phyloP scores from a whole-genome alignment of 2,113 vertebrate genomes.

The Scolopax mira region DNA sequence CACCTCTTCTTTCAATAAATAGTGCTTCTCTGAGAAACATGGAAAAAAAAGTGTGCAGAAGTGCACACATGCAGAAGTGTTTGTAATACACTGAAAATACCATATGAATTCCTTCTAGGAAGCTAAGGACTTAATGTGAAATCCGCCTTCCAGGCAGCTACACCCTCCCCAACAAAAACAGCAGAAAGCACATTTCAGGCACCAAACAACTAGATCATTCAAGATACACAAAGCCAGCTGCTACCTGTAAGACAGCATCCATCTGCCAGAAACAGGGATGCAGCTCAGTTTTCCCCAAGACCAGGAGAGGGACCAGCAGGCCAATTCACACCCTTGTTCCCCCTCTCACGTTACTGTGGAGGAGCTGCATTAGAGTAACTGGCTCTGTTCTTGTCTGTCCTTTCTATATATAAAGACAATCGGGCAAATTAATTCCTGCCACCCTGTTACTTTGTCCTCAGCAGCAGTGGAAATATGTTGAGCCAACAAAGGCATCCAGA shows the following conservation, averaged over 20 bases:
- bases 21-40: not conserved
- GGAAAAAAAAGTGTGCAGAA: too few species aligned
- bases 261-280: not conserved
- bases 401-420: constrained; percentile 43
- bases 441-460: not conserved
- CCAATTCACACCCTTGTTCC: not conserved
- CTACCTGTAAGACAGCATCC: not conserved
- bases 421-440: constrained; percentile 11
- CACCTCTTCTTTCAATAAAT: not conserved
- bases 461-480: constrained; percentile 25
- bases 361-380: constrained; percentile 2
- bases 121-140: not conserved
- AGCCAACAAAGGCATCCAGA: constrained; percentile 27
- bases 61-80: not conserved
- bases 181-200: not conserved
- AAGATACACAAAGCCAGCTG: not conserved
- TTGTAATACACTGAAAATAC: not conserved
- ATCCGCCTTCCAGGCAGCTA: not conserved
- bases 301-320: not conserved
- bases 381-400: not conserved
- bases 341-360: not conserved
- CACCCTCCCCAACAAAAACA: not conserved
- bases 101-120: not conserved
- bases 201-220: not conserved
- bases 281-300: not conserved